phyloP scores from a whole-genome alignment of 2,888 invertebrate genomes.

The Polydesmus complanatus region DNA sequence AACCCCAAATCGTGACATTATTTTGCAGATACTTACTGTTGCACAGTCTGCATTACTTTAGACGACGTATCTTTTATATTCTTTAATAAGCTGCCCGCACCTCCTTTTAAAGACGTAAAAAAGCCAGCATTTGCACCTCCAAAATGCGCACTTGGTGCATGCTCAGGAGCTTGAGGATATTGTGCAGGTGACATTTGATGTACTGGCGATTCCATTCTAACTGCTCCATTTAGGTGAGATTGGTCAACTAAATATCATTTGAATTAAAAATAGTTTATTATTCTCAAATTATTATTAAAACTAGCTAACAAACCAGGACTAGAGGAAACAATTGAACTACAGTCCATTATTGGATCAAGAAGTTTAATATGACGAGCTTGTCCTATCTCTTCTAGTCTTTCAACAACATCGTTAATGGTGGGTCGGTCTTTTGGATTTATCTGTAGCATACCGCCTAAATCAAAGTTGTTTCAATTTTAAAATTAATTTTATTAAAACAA shows the following conservation, averaged over 20 bases:
- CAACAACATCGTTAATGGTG: constrained; percentile 61
- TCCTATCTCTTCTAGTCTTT: constrained; percentile 74
- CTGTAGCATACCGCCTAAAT: constrained; percentile 39
- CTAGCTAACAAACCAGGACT: constrained; percentile 20
- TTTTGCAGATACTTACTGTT: constrained; percentile 50
- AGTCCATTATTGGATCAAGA: constrained; percentile 50
- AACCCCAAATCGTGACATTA: not conserved
- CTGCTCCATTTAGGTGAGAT: not conserved
- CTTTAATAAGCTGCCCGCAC: constrained; percentile 82
- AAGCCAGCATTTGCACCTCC: constrained; percentile 30
- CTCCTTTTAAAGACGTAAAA: constrained; percentile 69
- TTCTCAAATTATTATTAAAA: not conserved
- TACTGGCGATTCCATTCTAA: not conserved
- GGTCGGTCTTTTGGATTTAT: constrained; percentile 67
- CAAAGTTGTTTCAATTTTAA: not conserved
- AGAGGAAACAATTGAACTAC: constrained; percentile 21
- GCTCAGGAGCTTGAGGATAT: constrained; percentile 28
- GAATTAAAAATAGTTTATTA: not conserved
- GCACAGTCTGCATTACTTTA: constrained; percentile 93
- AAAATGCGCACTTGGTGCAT: constrained; percentile 25
- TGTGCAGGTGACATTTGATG: constrained; percentile 9
- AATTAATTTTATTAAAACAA: constrained; percentile 12
- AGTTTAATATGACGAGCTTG: constrained; percentile 70
- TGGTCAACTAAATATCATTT: not conserved
- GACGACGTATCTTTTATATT: constrained; percentile 90